Evolutionary conservation across 2,888 invertebrate species (phyloP), one percentile per base, ranked within the genome.

Genomic region (Sylvicola cinctus): DNA sequence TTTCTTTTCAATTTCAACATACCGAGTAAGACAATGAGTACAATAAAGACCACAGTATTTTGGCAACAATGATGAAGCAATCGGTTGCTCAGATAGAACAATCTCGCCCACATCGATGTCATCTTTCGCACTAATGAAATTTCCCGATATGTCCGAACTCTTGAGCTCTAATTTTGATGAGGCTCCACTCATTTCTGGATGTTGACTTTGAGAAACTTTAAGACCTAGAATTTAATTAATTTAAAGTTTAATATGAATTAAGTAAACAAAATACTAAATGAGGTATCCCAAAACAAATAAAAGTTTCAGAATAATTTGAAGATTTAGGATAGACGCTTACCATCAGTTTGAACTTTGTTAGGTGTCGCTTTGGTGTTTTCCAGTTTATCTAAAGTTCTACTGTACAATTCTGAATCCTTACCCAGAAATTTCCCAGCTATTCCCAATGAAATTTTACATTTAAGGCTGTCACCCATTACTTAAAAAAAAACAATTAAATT

Each of bases 31-130:
- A 49, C 85, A 85, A 49, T 83, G 70, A 40, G 77, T 70, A 47
- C 85, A 85, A 50, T 83, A 77, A 2, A 76, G 72, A 3, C 83
- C 81, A 49, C 71, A 77, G 51, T 63, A 72, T 42, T 74, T 74
- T 0, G 77, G 68, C 11, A 78, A 54, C 2, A 85, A 61, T 44
- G 75, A 77, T 1, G 80, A 71, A 0, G 75, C 78, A 43, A 73
- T 71, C 0, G 85, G 78, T 23, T 62, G 56, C 51, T 85, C 84
- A 2, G 68, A 65, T 1, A 79, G 60, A 11, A 87, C 52, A 1
- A 70, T 66, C 47, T 83, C 79, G 0, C 84, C 84, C 0, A 78
- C 68, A 40, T 60, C 59, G 26, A 57, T 31, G 5, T 44, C 44
- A 31, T 48, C 57, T 33, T 61, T 63, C 3, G 84, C 78, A 1